Conservation (phyloP, 1,140 invertebrate genomes). For the Carposina sasakii region DNA sequence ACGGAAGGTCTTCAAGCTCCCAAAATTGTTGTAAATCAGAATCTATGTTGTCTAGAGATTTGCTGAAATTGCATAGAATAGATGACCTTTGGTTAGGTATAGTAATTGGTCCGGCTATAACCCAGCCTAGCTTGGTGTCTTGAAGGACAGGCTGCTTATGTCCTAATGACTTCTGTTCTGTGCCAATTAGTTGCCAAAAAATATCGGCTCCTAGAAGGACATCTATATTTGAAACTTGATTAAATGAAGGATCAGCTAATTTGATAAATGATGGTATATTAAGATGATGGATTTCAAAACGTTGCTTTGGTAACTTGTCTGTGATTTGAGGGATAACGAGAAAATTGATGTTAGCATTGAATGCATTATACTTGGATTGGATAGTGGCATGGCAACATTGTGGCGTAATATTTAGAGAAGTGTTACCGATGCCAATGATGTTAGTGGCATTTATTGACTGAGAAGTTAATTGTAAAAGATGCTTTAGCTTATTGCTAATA, state of each 20-base stretch:
- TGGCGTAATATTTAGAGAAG: not conserved
- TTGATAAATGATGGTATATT: not conserved
- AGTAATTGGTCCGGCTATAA: not conserved
- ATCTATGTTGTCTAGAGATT: not conserved
- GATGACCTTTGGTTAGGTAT: not conserved
- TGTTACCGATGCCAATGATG: constrained; percentile 4
- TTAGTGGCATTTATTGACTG: not conserved
- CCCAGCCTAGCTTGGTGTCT: not conserved
- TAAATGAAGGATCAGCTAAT: not conserved
- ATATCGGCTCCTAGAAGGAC: constrained; percentile 6
- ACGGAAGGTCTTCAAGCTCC: not conserved
- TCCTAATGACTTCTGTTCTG: not conserved
- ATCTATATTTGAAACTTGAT: not conserved
- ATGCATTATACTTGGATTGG: not conserved
- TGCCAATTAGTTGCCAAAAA: not conserved
- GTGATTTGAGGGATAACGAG: not conserved
- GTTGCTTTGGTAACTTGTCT: not conserved
- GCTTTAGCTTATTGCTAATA: not conserved
- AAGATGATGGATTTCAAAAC: not conserved
- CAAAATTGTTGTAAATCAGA: not conserved
- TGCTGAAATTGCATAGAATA: not conserved
- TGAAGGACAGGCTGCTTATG: not conserved
- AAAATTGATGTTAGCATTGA: not conserved
- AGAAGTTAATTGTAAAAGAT: not conserved
- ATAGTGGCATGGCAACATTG: not conserved